Evolutionary conservation across 2,888 invertebrate genomes (phyloP).

Genomic region (Helicoverpa assulta): DNA sequence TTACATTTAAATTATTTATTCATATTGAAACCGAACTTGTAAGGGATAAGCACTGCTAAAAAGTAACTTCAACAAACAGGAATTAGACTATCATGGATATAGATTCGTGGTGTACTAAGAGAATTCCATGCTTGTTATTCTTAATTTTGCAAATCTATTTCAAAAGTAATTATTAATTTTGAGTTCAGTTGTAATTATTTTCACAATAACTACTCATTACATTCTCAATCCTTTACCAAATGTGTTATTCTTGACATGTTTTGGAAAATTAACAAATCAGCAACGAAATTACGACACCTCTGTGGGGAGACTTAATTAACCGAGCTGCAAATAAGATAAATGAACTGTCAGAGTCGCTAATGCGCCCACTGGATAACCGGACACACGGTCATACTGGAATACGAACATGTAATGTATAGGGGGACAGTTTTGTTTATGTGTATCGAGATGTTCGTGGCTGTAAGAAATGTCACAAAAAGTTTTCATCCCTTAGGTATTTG

Average conservation of each 20-base stretch:
- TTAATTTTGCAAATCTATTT: too few relatives aligned
- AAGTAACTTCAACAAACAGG: too few relatives aligned
- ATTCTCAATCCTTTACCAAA: slow-evolving; percentile 27
- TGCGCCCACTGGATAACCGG: slow-evolving; percentile 73
- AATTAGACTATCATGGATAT: too few relatives aligned
- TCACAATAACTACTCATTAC: neutral
- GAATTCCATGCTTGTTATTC: too few relatives aligned
- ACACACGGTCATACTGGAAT: slow-evolving; percentile 62
- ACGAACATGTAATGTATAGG: slow-evolving; percentile 30
- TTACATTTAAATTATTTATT: too few relatives aligned
- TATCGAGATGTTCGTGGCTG: neutral
- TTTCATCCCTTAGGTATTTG: too few relatives aligned
- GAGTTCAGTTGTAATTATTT: neutral
- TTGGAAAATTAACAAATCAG: slow-evolving; percentile 80
- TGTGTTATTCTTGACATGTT: slow-evolving; percentile 61
- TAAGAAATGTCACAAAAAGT: neutral
- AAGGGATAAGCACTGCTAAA: too few relatives aligned
- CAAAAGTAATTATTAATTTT: neutral
- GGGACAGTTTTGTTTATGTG: neutral
- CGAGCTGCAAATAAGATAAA: slow-evolving; percentile 87
- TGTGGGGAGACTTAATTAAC: slow-evolving; percentile 84
- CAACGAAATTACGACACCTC: slow-evolving; percentile 82
- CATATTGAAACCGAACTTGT: too few relatives aligned
- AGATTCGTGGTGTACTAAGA: too few relatives aligned
- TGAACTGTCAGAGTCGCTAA: slow-evolving; percentile 86